Conservation (phyloP, 2,797 vertebrate genomes). For the Novumbra hubbsi region DNA sequence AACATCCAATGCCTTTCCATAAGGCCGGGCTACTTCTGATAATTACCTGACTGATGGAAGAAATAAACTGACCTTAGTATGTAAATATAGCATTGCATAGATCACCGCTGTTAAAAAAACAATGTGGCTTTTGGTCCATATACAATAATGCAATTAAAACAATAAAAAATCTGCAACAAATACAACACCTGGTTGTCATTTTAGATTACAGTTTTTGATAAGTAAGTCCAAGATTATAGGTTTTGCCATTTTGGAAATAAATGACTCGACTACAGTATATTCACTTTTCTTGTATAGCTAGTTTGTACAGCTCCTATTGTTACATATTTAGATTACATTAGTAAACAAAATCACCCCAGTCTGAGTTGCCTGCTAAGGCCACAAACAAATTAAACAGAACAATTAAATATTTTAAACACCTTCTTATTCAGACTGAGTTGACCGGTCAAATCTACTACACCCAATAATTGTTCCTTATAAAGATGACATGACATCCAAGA, state of each 20-base stretch:
- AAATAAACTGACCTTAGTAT: slow-evolving; percentile 48
- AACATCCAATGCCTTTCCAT: slow-evolving; percentile 66
- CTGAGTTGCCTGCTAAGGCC: neutral
- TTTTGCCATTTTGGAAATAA: neutral
- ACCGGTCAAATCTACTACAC: slow-evolving; percentile 44
- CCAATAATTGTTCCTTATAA: slow-evolving; percentile 47
- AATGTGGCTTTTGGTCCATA: neutral
- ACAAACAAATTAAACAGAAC: neutral
- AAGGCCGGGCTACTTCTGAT: slow-evolving; percentile 52
- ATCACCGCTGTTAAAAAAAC: neutral
- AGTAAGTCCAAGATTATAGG: neutral
- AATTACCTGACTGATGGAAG: slow-evolving; percentile 58
- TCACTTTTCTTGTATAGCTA: neutral
- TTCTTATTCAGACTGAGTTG: slow-evolving; percentile 56
- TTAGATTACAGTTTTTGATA: neutral
- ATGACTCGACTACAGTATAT: neutral
- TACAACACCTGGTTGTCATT: neutral
- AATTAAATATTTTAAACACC: slow-evolving; percentile 44
- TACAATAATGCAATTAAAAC: neutral
- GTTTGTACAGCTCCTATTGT: neutral
- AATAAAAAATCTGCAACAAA: neutral
- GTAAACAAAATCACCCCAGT: neutral
- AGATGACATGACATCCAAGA: slow-evolving; percentile 65
- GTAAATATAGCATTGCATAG: neutral
- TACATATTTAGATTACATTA: neutral